Base-by-base conservation (phyloP, 1,140 invertebrate genomes). In the Nomia melanderi region DNA sequence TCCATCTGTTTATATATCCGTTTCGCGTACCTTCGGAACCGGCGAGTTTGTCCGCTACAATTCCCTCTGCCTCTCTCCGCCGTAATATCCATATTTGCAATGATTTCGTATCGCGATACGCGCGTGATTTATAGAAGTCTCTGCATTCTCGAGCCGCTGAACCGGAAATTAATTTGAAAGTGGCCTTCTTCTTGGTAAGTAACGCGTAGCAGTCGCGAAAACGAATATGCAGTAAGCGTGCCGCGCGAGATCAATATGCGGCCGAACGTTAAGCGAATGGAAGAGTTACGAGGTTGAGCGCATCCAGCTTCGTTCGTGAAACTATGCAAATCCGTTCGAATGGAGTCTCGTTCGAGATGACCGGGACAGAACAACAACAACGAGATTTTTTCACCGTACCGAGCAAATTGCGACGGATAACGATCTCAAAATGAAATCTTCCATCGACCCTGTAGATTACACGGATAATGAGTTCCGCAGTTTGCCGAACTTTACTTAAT, bases 401-500 rank as follows among this genome's bases (percentile, higher is more conserved):
- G 25, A 41, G 27, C 3, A 50, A 59, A 64, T 67, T 60, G 23
- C 44, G 20, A 2, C 1, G 70, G 62, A 74, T 79, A 79, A 75
- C 57, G 64, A 79, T 66, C 54, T 67, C 44, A 54, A 75, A 79
- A 79, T 79, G 62, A 79, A 75, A 79, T 79, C 75, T 56, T 50
- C 44, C 14, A 44, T 79, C 33, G 44, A 20, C 14, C 3, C 20
- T 31, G 53, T 23, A 36, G 53, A 41, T 39, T 44, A 66, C 25
- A 23, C 60, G 60, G 29, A 23, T 66, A 73, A 78, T n/a, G 70
- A 78, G 62, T 39, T 77, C 47, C 25, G 36, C 41, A 62, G 54
- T 47, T 0, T 54, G 36, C 8, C 41, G 27, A 59, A 64, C 47
- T 60, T 71, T 56, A 47, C 56, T 75, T 36, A 60, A 82, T 69